Conservation (phyloP, 2,797 vertebrate genomes). For the Apogon talboti region DNA sequence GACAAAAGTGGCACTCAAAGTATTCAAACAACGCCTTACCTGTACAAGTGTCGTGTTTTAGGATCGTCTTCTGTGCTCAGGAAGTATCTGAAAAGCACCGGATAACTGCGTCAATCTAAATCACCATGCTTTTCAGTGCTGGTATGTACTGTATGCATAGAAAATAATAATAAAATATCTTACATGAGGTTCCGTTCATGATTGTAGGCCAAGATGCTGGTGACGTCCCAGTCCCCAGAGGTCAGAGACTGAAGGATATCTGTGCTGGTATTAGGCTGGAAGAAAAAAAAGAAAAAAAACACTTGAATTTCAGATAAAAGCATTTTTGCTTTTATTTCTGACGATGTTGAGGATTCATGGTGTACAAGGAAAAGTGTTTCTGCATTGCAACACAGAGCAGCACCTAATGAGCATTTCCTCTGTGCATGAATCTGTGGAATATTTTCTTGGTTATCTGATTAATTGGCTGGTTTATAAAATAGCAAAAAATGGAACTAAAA, state of each 20-base stretch:
- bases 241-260: conserved; percentile 95
- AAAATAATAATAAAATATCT: conserved; percentile 59
- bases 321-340: too few species aligned
- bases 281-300: conserved; percentile 36
- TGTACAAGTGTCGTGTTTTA: conserved; percentile 93
- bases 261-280: conserved; percentile 91
- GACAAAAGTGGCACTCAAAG: too few species aligned
- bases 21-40: conserved; percentile 74
- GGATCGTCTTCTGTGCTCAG: conserved; percentile 96
- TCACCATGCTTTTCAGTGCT: not conserved
- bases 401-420: too few species aligned
- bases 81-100: conserved; percentile 89
- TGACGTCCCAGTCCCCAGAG: conserved; percentile 97
- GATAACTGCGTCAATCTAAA: not conserved
- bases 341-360: too few species aligned
- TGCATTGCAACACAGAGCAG: too few species aligned
- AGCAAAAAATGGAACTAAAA: too few species aligned
- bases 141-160: not conserved
- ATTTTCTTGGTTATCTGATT: too few species aligned
- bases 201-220: conserved; percentile 91
- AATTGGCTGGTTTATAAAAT: too few species aligned
- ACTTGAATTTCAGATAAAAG: too few species aligned
- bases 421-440: too few species aligned
- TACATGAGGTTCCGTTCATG: conserved; percentile 92
- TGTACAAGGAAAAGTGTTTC: too few species aligned